These are phyloP conservation scores for Siniperca undulata DNA, from an alignment of 2,797 vertebrate species.

Conservation along the genomic window DNA sequence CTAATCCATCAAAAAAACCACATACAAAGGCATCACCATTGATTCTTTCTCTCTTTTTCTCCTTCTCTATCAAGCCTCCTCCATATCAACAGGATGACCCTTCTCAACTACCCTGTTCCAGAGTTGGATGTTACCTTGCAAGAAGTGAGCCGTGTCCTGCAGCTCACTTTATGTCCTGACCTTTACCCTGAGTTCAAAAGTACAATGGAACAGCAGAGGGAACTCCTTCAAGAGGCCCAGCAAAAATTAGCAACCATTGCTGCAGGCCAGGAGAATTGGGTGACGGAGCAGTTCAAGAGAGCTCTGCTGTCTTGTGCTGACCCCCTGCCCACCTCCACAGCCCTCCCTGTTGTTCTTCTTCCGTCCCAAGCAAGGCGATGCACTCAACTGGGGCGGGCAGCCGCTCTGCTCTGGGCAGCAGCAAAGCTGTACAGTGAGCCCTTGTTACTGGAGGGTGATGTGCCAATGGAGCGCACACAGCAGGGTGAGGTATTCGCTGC, in stretches of 20 bases:
- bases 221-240: slow-evolving; percentile 76
- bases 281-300: slow-evolving; percentile 85
- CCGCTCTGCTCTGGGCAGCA: slow-evolving; percentile 85
- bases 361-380: slow-evolving; percentile 68
- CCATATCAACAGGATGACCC: slow-evolving; percentile 78
- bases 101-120: slow-evolving; percentile 85
- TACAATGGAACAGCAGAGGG: slow-evolving; percentile 77
- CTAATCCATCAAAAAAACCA: not conserved
- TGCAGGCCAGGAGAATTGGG: slow-evolving; percentile 85
- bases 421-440: slow-evolving; percentile 85
- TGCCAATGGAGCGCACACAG: slow-evolving; percentile 83
- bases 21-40: not conserved
- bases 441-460: slow-evolving; percentile 77
- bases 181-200: slow-evolving; percentile 80
- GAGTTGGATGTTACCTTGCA: slow-evolving; percentile 82
- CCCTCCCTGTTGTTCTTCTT: slow-evolving; percentile 82
- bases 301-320: slow-evolving; percentile 79
- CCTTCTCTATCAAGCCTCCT: slow-evolving; percentile 21
- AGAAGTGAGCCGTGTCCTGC: slow-evolving; percentile 85
- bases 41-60: not conserved
- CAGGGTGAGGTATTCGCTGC: slow-evolving; percentile 86
- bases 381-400: slow-evolving; percentile 79
- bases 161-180: slow-evolving; percentile 83
- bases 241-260: slow-evolving; percentile 53
- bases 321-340: slow-evolving; percentile 83